phyloP scores from a whole-genome alignment of 2,797 vertebrate genomes.

The Knipowitschia caucasica region DNA sequence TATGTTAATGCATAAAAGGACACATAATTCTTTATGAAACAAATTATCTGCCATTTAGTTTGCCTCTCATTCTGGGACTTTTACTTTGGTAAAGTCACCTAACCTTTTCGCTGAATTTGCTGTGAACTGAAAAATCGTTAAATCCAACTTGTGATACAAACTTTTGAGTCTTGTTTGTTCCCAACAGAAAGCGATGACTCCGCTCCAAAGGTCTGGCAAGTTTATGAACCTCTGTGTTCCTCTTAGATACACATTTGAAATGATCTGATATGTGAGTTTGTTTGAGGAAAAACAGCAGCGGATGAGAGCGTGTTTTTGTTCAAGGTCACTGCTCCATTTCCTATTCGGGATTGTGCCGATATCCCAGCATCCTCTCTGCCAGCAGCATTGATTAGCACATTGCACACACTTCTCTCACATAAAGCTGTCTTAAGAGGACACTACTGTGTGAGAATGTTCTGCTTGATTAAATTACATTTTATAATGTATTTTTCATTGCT shows the following conservation, averaged over 20 bases:
- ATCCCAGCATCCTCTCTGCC: constrained; percentile 68
- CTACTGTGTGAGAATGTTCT: neutral
- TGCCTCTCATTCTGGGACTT: neutral
- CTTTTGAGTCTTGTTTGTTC: neutral
- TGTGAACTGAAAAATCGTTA: too few relatives aligned
- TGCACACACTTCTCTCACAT: constrained; percentile 26
- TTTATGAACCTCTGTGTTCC: constrained; percentile 6
- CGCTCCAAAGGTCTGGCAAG: constrained; percentile 8
- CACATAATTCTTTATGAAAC: too few relatives aligned
- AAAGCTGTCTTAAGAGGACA: constrained; percentile 1
- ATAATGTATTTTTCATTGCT: neutral
- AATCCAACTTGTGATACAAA: neutral
- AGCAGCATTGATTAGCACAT: constrained; percentile 71
- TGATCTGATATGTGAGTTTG: constrained; percentile 31
- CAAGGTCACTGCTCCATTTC: constrained; percentile 69
- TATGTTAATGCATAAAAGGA: too few relatives aligned
- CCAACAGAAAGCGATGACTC: neutral
- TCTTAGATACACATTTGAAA: constrained; percentile 32
- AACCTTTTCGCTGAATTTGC: neutral
- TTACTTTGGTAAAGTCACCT: neutral
- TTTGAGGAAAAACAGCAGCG: constrained; percentile 22
- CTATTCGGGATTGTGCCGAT: constrained; percentile 56
- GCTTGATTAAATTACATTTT: neutral
- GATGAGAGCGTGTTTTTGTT: constrained; percentile 32
- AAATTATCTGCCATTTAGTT: neutral